These are phyloP conservation scores for Erinaceus europaeus DNA, from an alignment of 2,113 vertebrate genomes.

Conservation along the genomic window DNA sequence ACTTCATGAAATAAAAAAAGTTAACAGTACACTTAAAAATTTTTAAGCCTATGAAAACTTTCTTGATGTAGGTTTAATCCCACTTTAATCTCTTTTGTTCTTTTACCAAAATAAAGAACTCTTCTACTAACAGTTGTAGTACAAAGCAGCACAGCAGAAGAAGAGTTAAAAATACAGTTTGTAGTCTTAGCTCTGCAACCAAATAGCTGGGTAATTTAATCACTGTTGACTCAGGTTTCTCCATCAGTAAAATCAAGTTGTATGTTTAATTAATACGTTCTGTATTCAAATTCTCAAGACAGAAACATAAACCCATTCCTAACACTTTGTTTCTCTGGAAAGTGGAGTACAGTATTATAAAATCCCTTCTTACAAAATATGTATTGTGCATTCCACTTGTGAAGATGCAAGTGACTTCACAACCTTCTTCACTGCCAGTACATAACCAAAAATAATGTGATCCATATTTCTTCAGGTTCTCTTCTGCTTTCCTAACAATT, in stretches of 20 bases:
- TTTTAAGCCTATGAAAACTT: background rate
- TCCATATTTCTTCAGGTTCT: background rate
- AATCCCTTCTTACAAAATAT: background rate
- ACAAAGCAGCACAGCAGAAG: conserved; percentile 5
- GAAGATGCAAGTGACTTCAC: background rate
- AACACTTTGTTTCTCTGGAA: conserved; percentile 30
- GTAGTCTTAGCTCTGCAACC: conserved; percentile 41
- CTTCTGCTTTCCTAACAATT: background rate
- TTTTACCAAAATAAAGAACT: background rate
- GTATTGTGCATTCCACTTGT: background rate
- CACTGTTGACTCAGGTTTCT: conserved; percentile 54
- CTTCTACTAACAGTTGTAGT: background rate
- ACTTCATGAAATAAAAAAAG: background rate
- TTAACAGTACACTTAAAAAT: background rate
- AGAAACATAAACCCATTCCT: conserved; percentile 48
- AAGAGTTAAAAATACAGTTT: background rate
- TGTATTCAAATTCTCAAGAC: conserved; percentile 58
- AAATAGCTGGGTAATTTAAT: conserved; percentile 66
- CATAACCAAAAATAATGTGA: background rate
- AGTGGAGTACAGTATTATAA: background rate
- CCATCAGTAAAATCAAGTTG: conserved; percentile 64
- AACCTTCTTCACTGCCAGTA: background rate
- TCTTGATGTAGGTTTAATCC: background rate
- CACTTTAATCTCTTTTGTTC: background rate
- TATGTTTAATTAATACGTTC: conserved; percentile 72